These are phyloP conservation scores for Troides helena DNA, from an alignment of 2,888 invertebrate species.

Conservation along the genomic window DNA sequence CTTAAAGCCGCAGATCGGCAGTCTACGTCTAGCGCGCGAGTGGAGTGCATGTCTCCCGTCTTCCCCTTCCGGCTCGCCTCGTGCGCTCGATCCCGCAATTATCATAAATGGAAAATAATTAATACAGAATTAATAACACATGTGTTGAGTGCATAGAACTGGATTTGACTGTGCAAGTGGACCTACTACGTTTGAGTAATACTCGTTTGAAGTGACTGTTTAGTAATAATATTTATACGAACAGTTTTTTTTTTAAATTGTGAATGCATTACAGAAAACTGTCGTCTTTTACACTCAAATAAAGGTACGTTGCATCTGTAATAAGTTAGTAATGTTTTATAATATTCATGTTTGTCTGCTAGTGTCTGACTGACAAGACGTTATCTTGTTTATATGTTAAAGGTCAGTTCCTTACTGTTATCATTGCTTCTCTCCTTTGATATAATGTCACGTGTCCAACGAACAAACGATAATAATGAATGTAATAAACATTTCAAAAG, in stretches of 20 bases:
- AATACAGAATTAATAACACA: constrained; percentile 45
- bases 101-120: constrained; percentile 63
- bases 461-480: constrained; percentile 31
- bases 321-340: neutral
- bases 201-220: constrained; percentile 45
- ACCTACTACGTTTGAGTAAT: constrained; percentile 36
- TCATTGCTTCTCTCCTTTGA: constrained; percentile 18
- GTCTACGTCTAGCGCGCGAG: constrained; percentile 63
- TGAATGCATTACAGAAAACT: constrained; percentile 56
- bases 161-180: constrained; percentile 62
- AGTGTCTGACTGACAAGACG: constrained; percentile 24
- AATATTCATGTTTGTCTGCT: neutral
- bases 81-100: constrained; percentile 62
- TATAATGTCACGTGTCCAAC: constrained; percentile 22
- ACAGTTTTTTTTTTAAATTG: constrained; percentile 28
- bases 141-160: constrained; percentile 64
- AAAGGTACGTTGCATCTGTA: constrained; percentile 52
- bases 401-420: constrained; percentile 28
- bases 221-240: constrained; percentile 41
- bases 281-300: constrained; percentile 44
- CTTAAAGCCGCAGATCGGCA: constrained; percentile 56
- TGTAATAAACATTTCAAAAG: constrained; percentile 44
- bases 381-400: constrained; percentile 25
- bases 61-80: constrained; percentile 42
- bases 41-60: constrained; percentile 54